phyloP scores from a whole-genome alignment of 2,888 invertebrate species.

The Sipha maydis region DNA sequence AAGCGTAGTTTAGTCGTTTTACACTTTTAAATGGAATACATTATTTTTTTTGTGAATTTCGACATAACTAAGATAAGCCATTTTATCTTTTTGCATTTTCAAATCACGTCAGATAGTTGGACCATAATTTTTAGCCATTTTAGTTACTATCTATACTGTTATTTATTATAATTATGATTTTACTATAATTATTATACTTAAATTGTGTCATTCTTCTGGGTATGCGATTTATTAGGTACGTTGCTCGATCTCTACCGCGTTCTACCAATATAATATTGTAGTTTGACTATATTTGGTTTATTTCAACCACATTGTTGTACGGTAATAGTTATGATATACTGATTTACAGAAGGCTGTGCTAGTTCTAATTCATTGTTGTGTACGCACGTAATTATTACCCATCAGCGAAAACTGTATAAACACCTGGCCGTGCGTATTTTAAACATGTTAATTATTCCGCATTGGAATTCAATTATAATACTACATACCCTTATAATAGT shows the following conservation, averaged over 20 bases:
- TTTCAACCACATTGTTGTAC: not conserved
- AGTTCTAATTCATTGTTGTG: not conserved
- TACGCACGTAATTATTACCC: not conserved
- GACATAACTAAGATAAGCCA: no score
- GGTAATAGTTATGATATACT: not conserved
- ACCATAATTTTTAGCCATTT: no score
- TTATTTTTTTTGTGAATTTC: no score
- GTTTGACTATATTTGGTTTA: not conserved
- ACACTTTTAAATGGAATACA: no score
- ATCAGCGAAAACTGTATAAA: not conserved
- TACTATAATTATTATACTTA: no score
- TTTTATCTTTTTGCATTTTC: no score
- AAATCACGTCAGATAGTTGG: no score
- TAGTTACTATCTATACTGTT: no score
- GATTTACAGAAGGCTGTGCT: not conserved
- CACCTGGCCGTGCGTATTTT: not conserved
- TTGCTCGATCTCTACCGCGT: not conserved
- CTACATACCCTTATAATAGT: not conserved
- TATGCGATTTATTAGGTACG: no score
- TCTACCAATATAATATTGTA: not conserved
- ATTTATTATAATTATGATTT: no score
- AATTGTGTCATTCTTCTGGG: no score
- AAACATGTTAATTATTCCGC: not conserved
- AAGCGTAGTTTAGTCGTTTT: no score
- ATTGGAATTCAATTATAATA: slow-evolving; percentile 10